Conservation (phyloP, 2,113 vertebrate species). For the Odontophorus gujanensis region DNA sequence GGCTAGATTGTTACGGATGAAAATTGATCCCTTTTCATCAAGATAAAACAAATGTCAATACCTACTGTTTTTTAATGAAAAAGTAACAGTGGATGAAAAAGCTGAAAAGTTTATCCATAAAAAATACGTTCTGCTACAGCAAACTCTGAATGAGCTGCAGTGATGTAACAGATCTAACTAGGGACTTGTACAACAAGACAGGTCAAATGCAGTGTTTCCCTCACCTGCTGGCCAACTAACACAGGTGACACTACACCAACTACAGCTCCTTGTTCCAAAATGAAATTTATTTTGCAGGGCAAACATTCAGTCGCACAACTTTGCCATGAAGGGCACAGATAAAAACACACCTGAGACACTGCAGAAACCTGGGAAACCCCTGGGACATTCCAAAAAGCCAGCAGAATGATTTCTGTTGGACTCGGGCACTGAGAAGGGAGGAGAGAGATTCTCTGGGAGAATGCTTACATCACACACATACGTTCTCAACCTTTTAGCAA, state of each 20-base stretch:
- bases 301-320: rapidly evolving
- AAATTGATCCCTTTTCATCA: background rate
- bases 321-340: background rate
- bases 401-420: background rate
- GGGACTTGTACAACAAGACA: background rate
- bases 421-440: rapidly evolving
- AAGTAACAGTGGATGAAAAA: background rate
- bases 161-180: background rate
- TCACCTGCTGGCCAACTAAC: background rate
- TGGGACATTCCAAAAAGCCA: background rate
- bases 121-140: background rate
- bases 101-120: background rate
- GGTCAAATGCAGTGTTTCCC: background rate
- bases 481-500: background rate
- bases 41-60: background rate
- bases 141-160: background rate
- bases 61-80: background rate
- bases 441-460: background rate
- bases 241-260: background rate
- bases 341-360: background rate
- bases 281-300: rapidly evolving
- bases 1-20: background rate
- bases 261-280: background rate
- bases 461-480: background rate
- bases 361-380: background rate